These are phyloP conservation scores for Rhinophrynus dorsalis DNA, from an alignment of 2,797 vertebrate genomes.

Conservation along the genomic window DNA sequence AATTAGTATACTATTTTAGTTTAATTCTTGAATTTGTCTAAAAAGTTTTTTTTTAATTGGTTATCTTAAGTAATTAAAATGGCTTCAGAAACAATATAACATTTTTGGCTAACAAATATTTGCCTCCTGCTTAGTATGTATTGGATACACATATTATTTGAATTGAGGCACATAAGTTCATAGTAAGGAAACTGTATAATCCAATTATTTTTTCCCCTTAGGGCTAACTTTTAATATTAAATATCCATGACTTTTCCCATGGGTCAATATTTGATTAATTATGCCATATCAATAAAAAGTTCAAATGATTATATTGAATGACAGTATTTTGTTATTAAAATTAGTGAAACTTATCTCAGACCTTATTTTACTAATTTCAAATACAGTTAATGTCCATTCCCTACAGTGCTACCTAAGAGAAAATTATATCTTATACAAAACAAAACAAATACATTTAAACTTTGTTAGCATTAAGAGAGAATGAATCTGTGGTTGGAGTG, in stretches of 20 bases:
- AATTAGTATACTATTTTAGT: not conserved
- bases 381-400: too few relatives aligned
- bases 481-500: too few relatives aligned
- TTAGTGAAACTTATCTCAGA: not conserved
- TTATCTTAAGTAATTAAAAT: constrained; percentile 15
- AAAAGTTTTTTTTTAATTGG: not conserved
- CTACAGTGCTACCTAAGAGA: too few relatives aligned
- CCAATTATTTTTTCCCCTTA: constrained; percentile 38
- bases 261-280: constrained; percentile 41
- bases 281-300: constrained; percentile 24
- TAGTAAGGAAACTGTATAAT: constrained; percentile 34
- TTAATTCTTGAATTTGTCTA: not conserved
- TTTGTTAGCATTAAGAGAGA: too few relatives aligned
- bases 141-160: constrained; percentile 27
- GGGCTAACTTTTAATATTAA: constrained; percentile 39
- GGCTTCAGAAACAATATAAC: constrained; percentile 6
- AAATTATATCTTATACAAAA: too few relatives aligned
- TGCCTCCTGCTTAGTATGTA: constrained; percentile 39
- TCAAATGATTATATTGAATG: not conserved
- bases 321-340: not conserved
- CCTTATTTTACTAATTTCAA: too few relatives aligned
- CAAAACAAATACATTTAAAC: too few relatives aligned
- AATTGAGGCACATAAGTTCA: constrained; percentile 11
- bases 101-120: constrained; percentile 40
- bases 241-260: constrained; percentile 25